phyloP scores from a whole-genome alignment of 2,113 vertebrate species.

The Podiceps cristatus region DNA sequence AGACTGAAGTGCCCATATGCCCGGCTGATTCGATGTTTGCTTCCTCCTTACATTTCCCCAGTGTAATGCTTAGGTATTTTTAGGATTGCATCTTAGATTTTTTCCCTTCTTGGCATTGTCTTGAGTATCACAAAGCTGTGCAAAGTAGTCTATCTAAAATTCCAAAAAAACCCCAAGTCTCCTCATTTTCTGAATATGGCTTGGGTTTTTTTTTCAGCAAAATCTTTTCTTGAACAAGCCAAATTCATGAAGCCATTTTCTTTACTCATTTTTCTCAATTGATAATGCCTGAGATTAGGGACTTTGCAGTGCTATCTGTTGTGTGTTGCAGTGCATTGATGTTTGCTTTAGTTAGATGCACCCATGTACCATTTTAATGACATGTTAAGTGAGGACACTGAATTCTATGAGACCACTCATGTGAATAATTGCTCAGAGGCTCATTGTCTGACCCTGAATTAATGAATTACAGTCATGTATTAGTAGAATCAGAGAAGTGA shows the following conservation, averaged over 20 bases:
- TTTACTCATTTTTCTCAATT: neutral
- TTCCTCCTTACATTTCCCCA: neutral
- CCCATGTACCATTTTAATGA: conserved; percentile 30
- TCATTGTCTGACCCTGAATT: conserved; percentile 63
- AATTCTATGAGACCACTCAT: conserved; percentile 36
- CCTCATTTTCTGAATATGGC: neutral
- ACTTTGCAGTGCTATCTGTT: neutral
- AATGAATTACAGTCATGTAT: conserved; percentile 53
- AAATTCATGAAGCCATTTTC: neutral
- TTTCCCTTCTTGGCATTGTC: neutral
- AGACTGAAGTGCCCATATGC: neutral
- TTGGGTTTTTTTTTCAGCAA: neutral
- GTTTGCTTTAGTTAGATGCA: conserved; percentile 34
- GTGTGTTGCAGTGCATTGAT: neutral
- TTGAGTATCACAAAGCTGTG: neutral
- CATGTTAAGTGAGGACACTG: conserved; percentile 50
- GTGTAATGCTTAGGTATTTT: neutral
- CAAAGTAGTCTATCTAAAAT: neutral
- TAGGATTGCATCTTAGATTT: neutral
- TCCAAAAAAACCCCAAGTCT: neutral
- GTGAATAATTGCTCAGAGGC: conserved; percentile 61
- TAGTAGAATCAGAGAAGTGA: conserved; percentile 52
- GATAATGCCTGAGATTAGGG: neutral
- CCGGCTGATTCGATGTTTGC: neutral
- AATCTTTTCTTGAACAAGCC: neutral